These are phyloP conservation scores for Monopis laevigella DNA, from an alignment of 2,888 invertebrate genomes.

Conservation along the genomic window DNA sequence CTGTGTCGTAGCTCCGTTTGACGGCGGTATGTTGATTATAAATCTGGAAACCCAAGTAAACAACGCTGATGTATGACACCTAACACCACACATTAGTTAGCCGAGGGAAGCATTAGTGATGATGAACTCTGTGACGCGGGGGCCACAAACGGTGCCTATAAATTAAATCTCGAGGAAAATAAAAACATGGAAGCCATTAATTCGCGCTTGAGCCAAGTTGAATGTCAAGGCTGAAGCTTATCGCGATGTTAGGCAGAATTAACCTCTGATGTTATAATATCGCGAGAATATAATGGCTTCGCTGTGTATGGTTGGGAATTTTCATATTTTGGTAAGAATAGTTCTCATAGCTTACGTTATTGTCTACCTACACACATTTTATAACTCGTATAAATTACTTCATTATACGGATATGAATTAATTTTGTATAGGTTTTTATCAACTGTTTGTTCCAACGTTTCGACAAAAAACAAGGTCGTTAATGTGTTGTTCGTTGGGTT, in stretches of 20 bases:
- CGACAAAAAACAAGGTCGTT: too few relatives aligned
- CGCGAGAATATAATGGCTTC: neutral
- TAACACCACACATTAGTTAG: slow-evolving; percentile 56
- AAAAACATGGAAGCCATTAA: slow-evolving; percentile 68
- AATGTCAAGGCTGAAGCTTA: slow-evolving; percentile 66
- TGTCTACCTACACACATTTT: too few relatives aligned
- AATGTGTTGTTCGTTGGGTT: too few relatives aligned
- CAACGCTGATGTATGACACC: slow-evolving; percentile 58
- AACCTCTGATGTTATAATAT: slow-evolving; percentile 8
- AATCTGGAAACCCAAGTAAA: slow-evolving; percentile 30
- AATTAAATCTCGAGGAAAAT: slow-evolving; percentile 68
- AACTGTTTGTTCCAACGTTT: too few relatives aligned
- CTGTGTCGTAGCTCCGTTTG: slow-evolving; percentile 36
- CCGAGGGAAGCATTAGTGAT: slow-evolving; percentile 53
- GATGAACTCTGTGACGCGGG: slow-evolving; percentile 41
- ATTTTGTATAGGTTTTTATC: too few relatives aligned
- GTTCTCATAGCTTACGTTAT: too few relatives aligned
- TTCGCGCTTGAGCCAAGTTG: slow-evolving; percentile 66
- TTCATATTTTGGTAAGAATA: too few relatives aligned
- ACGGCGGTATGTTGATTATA: slow-evolving; percentile 28
- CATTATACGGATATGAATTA: too few relatives aligned
- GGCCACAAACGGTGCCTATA: slow-evolving; percentile 53
- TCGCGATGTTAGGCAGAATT: slow-evolving; percentile 55
- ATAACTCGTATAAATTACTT: too few relatives aligned
- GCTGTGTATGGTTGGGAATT: too few relatives aligned